Percentiles rank a stretch among this genome's conserved stretches.
These are phyloP conservation scores for Steinernema carpocapsae DNA, from an alignment of 2,888 invertebrate genomes.

Conservation along the genomic window DNA sequence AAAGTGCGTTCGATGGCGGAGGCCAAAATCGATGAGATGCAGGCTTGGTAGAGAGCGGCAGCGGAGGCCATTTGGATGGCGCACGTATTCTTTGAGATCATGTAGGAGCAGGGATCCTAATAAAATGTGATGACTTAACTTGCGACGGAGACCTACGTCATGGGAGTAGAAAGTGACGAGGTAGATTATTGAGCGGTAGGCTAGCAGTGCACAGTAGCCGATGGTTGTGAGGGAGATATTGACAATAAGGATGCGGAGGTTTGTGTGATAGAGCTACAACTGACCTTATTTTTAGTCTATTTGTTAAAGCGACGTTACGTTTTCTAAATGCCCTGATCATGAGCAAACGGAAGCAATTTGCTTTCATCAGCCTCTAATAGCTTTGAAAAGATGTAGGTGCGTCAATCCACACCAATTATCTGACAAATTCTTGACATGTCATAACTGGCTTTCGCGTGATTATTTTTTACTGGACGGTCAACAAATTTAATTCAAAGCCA, in stretches of 20 bases:
- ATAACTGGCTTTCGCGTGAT: too few species aligned
- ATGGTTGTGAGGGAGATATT: background rate
- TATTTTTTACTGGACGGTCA: too few species aligned
- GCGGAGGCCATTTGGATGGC: conserved; percentile 20
- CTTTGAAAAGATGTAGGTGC: too few species aligned
- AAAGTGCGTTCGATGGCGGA: background rate
- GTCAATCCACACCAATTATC: too few species aligned
- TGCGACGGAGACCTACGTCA: background rate
- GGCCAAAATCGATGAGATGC: conserved; percentile 11
- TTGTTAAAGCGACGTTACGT: background rate
- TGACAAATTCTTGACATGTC: too few species aligned
- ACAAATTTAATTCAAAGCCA: too few species aligned
- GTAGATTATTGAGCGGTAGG: conserved; percentile 3
- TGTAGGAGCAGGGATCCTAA: background rate
- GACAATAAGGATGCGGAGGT: background rate
- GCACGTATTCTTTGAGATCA: background rate
- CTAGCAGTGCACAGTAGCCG: conserved; percentile 3
- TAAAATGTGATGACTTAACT: background rate
- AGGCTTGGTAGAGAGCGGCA: conserved; percentile 14
- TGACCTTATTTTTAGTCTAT: background rate
- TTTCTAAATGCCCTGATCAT: background rate
- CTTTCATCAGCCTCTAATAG: too few species aligned
- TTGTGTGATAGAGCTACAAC: conserved; percentile 6
- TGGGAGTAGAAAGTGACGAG: background rate
- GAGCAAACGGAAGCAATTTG: background rate